phyloP scores from a whole-genome alignment of 2,113 vertebrate genomes.

The Anarrhichthys ocellatus region DNA sequence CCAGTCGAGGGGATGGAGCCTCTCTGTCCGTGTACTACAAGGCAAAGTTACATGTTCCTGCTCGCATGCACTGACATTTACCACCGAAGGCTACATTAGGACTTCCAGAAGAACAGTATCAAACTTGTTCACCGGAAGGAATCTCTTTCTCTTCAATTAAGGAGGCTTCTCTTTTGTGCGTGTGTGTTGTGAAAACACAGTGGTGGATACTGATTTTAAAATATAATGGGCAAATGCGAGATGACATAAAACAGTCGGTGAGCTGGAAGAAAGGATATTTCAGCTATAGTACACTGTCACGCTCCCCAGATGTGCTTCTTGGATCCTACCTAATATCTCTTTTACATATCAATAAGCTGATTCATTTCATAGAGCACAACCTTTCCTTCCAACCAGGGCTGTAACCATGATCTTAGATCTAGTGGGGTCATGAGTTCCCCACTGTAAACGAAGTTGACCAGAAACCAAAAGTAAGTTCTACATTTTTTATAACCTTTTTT shows the following conservation, averaged over 20 bases:
- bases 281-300: not conserved
- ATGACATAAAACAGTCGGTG: not conserved
- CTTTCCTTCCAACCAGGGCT: not conserved
- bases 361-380: not conserved
- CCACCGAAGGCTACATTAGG: constrained; percentile 41
- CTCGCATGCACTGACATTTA: constrained; percentile 58
- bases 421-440: not conserved
- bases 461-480: not conserved
- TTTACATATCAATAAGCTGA: not conserved
- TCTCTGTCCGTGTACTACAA: constrained; percentile 29
- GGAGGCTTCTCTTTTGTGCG: not conserved
- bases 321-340: not conserved
- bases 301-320: not conserved
- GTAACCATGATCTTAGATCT: not conserved
- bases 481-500: not conserved
- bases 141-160: constrained; percentile 10
- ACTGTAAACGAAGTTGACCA: not conserved
- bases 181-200: not conserved
- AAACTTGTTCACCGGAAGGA: not conserved
- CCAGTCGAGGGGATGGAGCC: constrained; percentile 11
- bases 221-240: not conserved
- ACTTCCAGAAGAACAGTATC: not conserved
- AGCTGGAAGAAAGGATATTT: not conserved
- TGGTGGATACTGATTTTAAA: constrained; percentile 2
- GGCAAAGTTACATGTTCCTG: constrained; percentile 54